A percentile compares a stretch with the other conserved stretches of the same genome.
phyloP scores from a whole-genome alignment of 1,140 invertebrate species.

The Drosophila triauraria region DNA sequence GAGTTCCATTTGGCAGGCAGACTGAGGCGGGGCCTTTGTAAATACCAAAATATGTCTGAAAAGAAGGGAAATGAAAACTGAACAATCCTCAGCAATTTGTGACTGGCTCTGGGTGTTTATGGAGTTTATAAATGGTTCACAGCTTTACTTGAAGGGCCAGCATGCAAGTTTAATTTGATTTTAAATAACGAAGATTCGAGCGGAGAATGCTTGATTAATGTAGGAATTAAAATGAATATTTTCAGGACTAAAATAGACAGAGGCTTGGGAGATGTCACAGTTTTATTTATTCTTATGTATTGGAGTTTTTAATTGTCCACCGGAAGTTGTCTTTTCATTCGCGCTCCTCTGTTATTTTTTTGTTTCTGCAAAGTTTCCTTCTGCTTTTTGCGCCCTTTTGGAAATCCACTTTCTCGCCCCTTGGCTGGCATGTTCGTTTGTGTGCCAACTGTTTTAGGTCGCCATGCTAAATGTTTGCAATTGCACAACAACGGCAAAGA shows the following conservation, averaged over 20 bases:
- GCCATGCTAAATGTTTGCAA: constrained; percentile 54
- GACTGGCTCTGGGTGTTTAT: constrained; percentile 27
- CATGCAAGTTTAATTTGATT: constrained; percentile 1
- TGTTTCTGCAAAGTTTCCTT: neutral
- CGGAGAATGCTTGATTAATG: neutral
- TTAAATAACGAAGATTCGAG: neutral
- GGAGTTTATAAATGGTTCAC: constrained; percentile 26
- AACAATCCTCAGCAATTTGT: constrained; percentile 4
- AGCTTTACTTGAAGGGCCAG: constrained; percentile 2
- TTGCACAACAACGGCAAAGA: constrained; percentile 46
- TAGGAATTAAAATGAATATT: no score
- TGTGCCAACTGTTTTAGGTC: constrained; percentile 54
- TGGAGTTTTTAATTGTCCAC: constrained; percentile 5
- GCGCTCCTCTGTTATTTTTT: neutral
- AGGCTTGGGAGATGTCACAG: no score
- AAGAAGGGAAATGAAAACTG: constrained; percentile 7
- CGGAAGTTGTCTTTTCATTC: constrained; percentile 7
- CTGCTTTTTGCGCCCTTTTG: neutral
- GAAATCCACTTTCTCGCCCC: neutral
- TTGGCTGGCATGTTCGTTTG: constrained; percentile 26
- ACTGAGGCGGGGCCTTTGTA: constrained; percentile 1
- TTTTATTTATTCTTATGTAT: no score
- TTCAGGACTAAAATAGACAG: no score
- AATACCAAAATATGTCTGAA: constrained; percentile 18
- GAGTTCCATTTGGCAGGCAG: constrained; percentile 6